These are phyloP conservation scores for Encarsia formosa DNA, from an alignment of 2,888 invertebrate species.

Conservation along the genomic window DNA sequence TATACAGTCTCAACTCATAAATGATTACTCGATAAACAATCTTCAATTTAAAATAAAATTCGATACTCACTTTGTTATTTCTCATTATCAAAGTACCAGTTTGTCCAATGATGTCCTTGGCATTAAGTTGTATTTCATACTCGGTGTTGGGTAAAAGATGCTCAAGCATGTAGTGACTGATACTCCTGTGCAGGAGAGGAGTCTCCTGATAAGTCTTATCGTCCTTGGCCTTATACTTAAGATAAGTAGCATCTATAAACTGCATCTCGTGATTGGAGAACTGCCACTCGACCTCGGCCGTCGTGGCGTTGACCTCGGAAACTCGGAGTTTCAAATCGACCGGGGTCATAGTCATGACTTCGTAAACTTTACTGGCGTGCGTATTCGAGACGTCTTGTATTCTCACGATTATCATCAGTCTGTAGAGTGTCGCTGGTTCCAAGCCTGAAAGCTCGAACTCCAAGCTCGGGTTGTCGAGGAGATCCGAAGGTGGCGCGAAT, in stretches of 20 bases:
- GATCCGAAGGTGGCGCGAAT: conserved; percentile 80
- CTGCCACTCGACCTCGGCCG: conserved; percentile 76
- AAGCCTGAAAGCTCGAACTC: conserved; percentile 78
- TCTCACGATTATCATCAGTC: conserved; percentile 75
- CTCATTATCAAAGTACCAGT: conserved; percentile 71
- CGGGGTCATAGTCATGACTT: conserved; percentile 67
- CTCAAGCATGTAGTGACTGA: conserved; percentile 72
- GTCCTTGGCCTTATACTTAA: conserved; percentile 78
- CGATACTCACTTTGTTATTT: too few relatives aligned
- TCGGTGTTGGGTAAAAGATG: conserved; percentile 73
- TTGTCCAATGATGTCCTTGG: conserved; percentile 78
- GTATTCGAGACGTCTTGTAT: conserved; percentile 73
- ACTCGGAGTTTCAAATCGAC: conserved; percentile 72
- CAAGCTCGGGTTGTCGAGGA: conserved; percentile 79
- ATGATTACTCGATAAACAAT: too few relatives aligned
- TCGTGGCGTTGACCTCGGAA: conserved; percentile 72
- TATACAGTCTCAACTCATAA: too few relatives aligned
- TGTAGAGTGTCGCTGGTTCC: conserved; percentile 75
- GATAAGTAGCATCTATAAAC: conserved; percentile 83
- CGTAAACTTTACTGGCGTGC: conserved; percentile 73
- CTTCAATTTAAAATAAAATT: too few relatives aligned
- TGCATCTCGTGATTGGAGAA: conserved; percentile 75
- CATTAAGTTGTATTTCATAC: conserved; percentile 79
- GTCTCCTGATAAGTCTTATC: conserved; percentile 81
- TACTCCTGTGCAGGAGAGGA: conserved; percentile 75